Base-by-base conservation (phyloP, 1,140 invertebrate species). In the Palaemon carinicauda region DNA sequence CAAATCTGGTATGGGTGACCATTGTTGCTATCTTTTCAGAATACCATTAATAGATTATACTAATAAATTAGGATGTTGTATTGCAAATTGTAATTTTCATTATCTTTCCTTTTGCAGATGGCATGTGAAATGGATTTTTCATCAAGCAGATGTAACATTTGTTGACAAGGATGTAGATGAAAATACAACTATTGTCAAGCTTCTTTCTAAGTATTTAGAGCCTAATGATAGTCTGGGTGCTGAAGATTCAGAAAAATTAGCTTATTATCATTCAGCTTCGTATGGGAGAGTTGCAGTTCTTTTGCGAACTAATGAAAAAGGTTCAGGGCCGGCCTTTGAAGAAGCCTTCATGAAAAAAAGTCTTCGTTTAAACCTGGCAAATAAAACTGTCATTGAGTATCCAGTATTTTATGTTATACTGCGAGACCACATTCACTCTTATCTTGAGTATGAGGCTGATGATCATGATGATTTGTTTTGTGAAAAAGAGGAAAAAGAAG, bases 221-320 rank as follows among this genome's bases (percentile, higher is more conserved):
- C 87, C 87, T 10, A 65, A 19, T 10, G 75, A 82, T 31, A 51
- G 73, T 50, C 56, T 88, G 14, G 69, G 71, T 56, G n/a, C 52
- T 4, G 74, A 88, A 33, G 81, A 82, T 15, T 60, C 75, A 17
- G 80, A 82, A 33, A 88, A 88, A 79, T 51, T 88, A n/a, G 80
- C 73, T n/a, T 88, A 73, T 71, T 88, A 88, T 52, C 87, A 88
- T 7, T 83, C 87, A 17, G 87, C 87, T 15, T 88, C 87, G 7
- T 88, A 82, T 27, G 50, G 80, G 31, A 77, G 73, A 19, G 41
- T 79, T 51, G 56, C 74, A 24, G 80, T 88, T 5, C 27, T 88
- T 15, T 53, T 88, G 17, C 78, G 79, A 27, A 79, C 31, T 1
- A 65, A 80, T 31, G n/a, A 31, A 12, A 19, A 69, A 27, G 80